A percentile compares a stretch with the other conserved stretches of the same genome.
Evolutionary conservation across 1,140 invertebrate species (phyloP).

Genomic region (Aphelenchoides besseyi): DNA sequence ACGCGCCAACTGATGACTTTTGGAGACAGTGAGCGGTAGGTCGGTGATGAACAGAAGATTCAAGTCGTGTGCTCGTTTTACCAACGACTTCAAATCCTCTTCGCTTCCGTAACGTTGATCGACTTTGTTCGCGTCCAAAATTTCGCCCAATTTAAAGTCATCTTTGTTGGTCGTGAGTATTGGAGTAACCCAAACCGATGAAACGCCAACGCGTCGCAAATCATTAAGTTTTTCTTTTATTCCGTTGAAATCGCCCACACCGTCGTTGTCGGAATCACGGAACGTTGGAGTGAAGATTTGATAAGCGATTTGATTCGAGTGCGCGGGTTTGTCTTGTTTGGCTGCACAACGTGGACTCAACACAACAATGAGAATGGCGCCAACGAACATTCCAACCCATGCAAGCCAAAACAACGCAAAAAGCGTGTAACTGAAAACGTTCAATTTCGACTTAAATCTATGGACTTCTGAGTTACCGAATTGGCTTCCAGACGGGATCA

Average conservation of each 20-base stretch:
- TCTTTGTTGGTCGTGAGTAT: slow-evolving; percentile 49
- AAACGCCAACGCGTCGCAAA: slow-evolving; percentile 52
- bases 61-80: slow-evolving; percentile 48
- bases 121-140: slow-evolving; percentile 40
- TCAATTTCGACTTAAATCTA: too few relatives aligned
- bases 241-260: slow-evolving; percentile 56
- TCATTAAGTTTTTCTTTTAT: slow-evolving; percentile 56
- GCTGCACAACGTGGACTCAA: slow-evolving; percentile 59
- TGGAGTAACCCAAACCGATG: slow-evolving; percentile 52
- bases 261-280: slow-evolving; percentile 57
- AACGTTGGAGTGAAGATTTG: slow-evolving; percentile 60
- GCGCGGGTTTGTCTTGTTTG: slow-evolving; percentile 47
- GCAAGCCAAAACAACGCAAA: slow-evolving; percentile 56
- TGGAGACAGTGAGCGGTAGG: slow-evolving; percentile 17
- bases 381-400: slow-evolving; percentile 59
- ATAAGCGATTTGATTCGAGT: slow-evolving; percentile 48
- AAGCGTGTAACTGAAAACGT: slow-evolving; percentile 19
- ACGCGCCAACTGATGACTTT: not conserved
- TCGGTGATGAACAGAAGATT: slow-evolving; percentile 28
- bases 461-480: slow-evolving; percentile 48
- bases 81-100: slow-evolving; percentile 50
- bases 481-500: slow-evolving; percentile 61
- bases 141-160: slow-evolving; percentile 37
- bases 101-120: slow-evolving; percentile 51
- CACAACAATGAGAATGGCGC: slow-evolving; percentile 60